Conservation (phyloP, 2,888 invertebrate species). For the Unio pictorum region DNA sequence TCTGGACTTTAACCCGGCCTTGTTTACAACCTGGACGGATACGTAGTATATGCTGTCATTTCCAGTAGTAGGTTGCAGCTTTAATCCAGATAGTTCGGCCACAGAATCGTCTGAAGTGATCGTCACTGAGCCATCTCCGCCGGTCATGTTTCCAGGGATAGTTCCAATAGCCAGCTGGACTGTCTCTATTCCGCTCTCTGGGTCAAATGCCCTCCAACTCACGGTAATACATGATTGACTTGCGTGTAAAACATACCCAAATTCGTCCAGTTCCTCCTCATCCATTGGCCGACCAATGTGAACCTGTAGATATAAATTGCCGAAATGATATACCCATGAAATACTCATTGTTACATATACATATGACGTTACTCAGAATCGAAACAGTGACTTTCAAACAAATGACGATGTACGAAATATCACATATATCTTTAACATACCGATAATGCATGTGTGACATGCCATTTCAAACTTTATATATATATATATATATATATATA, state of each 20-base stretch:
- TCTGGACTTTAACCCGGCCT: constrained; percentile 36
- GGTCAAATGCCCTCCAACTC: constrained; percentile 40
- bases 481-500: too few species aligned
- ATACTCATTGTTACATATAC: not conserved
- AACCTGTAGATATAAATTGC: constrained; percentile 21
- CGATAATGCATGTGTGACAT: not conserved
- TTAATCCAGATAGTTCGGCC: constrained; percentile 21
- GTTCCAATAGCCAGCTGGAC: constrained; percentile 39
- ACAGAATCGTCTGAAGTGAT: constrained; percentile 17
- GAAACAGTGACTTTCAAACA: not conserved
- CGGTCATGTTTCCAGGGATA: not conserved
- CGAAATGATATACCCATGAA: not conserved
- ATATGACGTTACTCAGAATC: constrained; percentile 3
- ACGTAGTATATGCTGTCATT: constrained; percentile 26
- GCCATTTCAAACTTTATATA: too few species aligned
- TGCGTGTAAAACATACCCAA: constrained; percentile 34
- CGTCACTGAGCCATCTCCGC: constrained; percentile 8
- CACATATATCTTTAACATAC: not conserved
- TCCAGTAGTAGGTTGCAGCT: constrained; percentile 19
- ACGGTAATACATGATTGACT: constrained; percentile 39
- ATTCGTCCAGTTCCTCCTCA: constrained; percentile 45
- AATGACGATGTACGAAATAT: not conserved
- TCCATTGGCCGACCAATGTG: constrained; percentile 33
- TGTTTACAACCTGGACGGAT: constrained; percentile 35
- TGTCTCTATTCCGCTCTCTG: constrained; percentile 41